phyloP scores from a whole-genome alignment of 2,888 invertebrate genomes.

The Euplagia quadripunctaria region DNA sequence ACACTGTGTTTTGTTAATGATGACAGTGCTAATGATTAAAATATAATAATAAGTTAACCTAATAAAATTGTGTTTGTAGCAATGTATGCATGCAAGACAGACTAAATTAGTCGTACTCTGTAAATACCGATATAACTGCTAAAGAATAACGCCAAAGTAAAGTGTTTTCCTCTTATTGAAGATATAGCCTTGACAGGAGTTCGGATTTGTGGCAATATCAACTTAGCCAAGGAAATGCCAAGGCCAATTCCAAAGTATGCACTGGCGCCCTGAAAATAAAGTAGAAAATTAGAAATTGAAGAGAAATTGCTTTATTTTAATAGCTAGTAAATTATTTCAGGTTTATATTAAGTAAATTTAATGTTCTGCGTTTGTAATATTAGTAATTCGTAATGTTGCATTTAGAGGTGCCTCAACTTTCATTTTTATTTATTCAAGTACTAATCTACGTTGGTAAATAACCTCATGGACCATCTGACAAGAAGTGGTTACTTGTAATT shows the following conservation, averaged over 20 bases:
- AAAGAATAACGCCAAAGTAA: slow-evolving; percentile 80
- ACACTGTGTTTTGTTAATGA: too few relatives aligned
- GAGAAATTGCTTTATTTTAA: too few relatives aligned
- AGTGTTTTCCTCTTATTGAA: slow-evolving; percentile 71
- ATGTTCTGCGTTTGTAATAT: too few relatives aligned
- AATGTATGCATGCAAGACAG: slow-evolving; percentile 7
- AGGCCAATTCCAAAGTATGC: slow-evolving; percentile 77
- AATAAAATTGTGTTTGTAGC: neutral
- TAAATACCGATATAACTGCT: slow-evolving; percentile 86
- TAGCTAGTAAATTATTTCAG: too few relatives aligned
- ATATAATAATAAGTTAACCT: neutral
- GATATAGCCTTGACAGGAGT: slow-evolving; percentile 74
- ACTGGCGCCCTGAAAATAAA: slow-evolving; percentile 70
- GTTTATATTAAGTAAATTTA: too few relatives aligned
- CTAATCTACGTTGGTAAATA: too few relatives aligned
- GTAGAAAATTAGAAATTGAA: neutral
- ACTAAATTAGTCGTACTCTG: slow-evolving; percentile 79
- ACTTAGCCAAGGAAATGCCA: slow-evolving; percentile 71
- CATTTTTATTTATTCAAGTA: too few relatives aligned
- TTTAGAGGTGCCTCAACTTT: too few relatives aligned
- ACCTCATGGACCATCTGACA: too few relatives aligned
- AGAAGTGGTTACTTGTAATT: too few relatives aligned
- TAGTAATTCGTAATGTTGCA: too few relatives aligned
- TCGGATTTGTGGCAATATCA: slow-evolving; percentile 69
- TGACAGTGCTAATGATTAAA: neutral